Base-by-base conservation (phyloP, 2,113 vertebrate species). In the Tapirus terrestris region DNA sequence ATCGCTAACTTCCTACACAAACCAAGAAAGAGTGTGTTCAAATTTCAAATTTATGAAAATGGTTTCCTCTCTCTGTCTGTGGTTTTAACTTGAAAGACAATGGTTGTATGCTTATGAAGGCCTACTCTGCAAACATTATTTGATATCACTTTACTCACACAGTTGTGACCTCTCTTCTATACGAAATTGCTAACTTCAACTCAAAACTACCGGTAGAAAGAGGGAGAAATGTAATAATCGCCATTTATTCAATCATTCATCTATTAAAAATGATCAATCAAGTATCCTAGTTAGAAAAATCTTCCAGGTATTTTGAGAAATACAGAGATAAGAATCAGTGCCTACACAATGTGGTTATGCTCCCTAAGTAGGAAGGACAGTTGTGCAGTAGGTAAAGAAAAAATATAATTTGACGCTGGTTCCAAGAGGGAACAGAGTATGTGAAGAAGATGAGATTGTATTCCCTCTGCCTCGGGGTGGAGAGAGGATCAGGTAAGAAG, bases 31-130 rank as follows among this genome's bases (percentile, higher is more conserved):
- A 87, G 68, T 85, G 77, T 89, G 18, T 51, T 89, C 39, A 75
- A 58, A 95, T 87, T 79, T 56, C 1, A 92, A 36, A 61, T 73
- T 73, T 88, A 51, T 36, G 3, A 51, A 80, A 72, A 68, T 43
- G 1, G 1, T 39, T 93, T 87, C 61, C 12, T 82, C 18, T 33
- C 31, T 8, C 20, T 76, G 1, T 51, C 51, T 88, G 7, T 60
- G 53, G 31, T 51, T 85, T 93, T 70, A 60, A n/a, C 91, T 48
- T 95, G 58, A 93, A 94, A 91, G 21, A 10, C 45, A 65, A 23
- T 53, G 20, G 1, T 67, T 63, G 13, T n/a, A 79, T 79, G 13
- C 20, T 53, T 60, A 63, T 53, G 36, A 73, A 61, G 0, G 2
- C 8, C n/a, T 73, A 77, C 3, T 97, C 20, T 68, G 1, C 11